Evolutionary conservation across 2,888 invertebrate species (phyloP).

Genomic region (Isoperla grammatica): DNA sequence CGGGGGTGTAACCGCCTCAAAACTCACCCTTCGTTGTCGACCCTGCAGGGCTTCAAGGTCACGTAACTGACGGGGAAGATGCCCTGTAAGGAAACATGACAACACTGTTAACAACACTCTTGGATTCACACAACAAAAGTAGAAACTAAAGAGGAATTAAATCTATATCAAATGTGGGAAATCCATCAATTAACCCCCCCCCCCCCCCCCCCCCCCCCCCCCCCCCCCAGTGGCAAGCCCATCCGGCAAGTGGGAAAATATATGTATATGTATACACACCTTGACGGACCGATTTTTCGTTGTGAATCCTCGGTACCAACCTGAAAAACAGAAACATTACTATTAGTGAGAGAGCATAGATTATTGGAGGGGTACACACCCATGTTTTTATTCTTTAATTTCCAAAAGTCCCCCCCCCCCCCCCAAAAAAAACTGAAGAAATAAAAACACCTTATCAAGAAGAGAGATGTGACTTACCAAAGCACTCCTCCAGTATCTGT

Average conservation of each 20-base stretch:
- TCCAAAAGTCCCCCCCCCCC: no score
- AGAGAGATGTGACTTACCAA: slow-evolving; percentile 49
- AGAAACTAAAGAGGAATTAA: no score
- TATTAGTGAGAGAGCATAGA: not conserved
- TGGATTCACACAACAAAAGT: no score
- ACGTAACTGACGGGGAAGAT: slow-evolving; percentile 82
- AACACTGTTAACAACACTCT: not conserved
- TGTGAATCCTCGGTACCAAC: slow-evolving; percentile 84
- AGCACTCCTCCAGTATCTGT: slow-evolving; percentile 86
- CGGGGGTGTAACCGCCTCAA: no score
- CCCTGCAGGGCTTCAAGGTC: slow-evolving; percentile 66
- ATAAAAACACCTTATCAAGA: no score
- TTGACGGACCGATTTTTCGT: slow-evolving; percentile 62
- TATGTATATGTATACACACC: slow-evolving; percentile 38
- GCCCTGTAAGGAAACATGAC: slow-evolving; percentile 46
- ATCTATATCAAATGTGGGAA: no score
- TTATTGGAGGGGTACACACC: not conserved
- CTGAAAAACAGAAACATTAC: slow-evolving; percentile 43
- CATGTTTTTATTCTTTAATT: no score
- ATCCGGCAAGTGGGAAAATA: no score
- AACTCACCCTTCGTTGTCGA: slow-evolving; percentile 70
- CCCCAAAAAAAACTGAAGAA: no score
- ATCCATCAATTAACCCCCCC: no score
- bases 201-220: no score
- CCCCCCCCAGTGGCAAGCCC: no score